Evolutionary conservation across 2,797 vertebrate species (phyloP).

Genomic region (Syngnathus rostellatus): DNA sequence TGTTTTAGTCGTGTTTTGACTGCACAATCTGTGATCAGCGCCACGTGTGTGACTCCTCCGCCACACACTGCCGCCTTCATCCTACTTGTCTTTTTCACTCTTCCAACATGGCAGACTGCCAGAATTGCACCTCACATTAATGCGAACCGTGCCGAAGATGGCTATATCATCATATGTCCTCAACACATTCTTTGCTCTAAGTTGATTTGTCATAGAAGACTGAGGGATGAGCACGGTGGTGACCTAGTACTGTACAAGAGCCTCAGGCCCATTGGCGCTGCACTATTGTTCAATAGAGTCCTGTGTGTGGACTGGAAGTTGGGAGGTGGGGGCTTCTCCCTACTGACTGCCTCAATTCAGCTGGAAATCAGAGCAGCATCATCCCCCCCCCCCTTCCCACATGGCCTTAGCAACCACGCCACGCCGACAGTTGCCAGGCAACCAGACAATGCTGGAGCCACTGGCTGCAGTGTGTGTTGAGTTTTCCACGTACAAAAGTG

Average conservation of each 20-base stretch:
- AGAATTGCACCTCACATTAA: slow-evolving; percentile 48
- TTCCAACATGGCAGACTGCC: slow-evolving; percentile 35
- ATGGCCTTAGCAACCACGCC: slow-evolving; percentile 71
- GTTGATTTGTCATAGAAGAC: slow-evolving; percentile 71
- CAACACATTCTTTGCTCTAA: slow-evolving; percentile 59
- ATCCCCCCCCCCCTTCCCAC: slow-evolving; percentile 49
- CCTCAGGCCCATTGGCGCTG: slow-evolving; percentile 61
- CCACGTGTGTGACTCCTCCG: slow-evolving; percentile 31
- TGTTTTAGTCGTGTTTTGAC: slow-evolving; percentile 44
- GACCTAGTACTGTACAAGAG: slow-evolving; percentile 63
- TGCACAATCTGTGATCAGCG: slow-evolving; percentile 34
- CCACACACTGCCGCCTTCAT: slow-evolving; percentile 26
- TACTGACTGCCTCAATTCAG: slow-evolving; percentile 68
- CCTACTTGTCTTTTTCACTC: slow-evolving; percentile 21
- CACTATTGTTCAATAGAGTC: slow-evolving; percentile 72
- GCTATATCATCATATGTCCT: slow-evolving; percentile 61
- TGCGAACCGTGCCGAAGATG: slow-evolving; percentile 43
- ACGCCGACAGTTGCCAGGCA: slow-evolving; percentile 74
- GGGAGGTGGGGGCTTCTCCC: slow-evolving; percentile 59
- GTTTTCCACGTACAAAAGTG: slow-evolving; percentile 6
- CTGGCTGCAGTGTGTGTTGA: slow-evolving; percentile 59
- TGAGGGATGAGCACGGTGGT: slow-evolving; percentile 62
- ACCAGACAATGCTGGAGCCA: slow-evolving; percentile 72
- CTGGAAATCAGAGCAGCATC: slow-evolving; percentile 71
- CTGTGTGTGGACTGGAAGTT: slow-evolving; percentile 57